phyloP scores from a whole-genome alignment of 2,888 invertebrate genomes.

The Agrochola litura region DNA sequence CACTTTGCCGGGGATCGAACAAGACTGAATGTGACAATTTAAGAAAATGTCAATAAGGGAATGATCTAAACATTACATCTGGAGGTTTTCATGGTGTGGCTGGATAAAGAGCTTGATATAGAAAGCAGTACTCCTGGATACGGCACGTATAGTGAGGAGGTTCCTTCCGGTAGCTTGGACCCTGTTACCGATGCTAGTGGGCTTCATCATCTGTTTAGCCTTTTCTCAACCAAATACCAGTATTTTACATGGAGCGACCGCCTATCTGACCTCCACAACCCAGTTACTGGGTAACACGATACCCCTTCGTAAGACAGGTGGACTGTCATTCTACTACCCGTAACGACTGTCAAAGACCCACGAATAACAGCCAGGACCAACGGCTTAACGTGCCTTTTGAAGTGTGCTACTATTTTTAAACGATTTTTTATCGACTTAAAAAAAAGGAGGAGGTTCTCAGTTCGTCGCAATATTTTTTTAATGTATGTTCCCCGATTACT shows the following conservation, averaged over 20 bases:
- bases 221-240: not conserved
- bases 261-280: not conserved
- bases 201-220: not conserved
- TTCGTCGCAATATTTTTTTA: too few species aligned
- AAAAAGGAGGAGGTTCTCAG: too few species aligned
- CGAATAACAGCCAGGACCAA: not conserved
- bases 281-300: not conserved
- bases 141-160: not conserved
- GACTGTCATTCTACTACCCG: not conserved
- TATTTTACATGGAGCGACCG: not conserved
- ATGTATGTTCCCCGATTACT: too few species aligned
- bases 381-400: too few species aligned
- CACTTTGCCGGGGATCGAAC: too few species aligned
- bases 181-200: not conserved
- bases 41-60: too few species aligned
- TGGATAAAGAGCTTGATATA: not conserved
- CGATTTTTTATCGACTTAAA: too few species aligned
- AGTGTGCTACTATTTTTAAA: not conserved
- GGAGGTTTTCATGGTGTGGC: not conserved
- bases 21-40: not conserved
- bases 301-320: not conserved
- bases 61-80: not conserved
- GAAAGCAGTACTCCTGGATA: not conserved
- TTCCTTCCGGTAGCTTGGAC: not conserved
- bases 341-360: not conserved